Base-by-base conservation (phyloP, 2,888 invertebrate species). In the Eurois occulta region DNA sequence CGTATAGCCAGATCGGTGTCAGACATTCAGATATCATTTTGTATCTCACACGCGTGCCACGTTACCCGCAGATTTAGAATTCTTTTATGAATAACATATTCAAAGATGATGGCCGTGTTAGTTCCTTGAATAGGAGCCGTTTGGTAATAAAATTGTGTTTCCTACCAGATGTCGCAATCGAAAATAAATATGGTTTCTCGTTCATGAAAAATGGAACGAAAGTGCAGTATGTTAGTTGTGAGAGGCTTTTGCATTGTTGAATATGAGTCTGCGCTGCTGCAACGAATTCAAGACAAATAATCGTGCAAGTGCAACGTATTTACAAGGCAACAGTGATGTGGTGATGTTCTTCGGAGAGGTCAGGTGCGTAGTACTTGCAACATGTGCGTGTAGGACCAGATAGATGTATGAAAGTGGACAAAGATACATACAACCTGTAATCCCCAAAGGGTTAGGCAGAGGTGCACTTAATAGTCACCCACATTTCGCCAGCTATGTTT, bases 21-120 rank as follows among this genome's bases (percentile, higher is more conserved):
- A 89, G 82, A 66, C 85, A 69, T 79, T 87, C 41, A 74, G 84
- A 86, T 88, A 89, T 81, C 80, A 87, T 78, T 88, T 77, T 85
- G 87, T 88, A 88, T 81, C 87, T 81, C 78, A 58, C 75, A 72
- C 73, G 77, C 80, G 83, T 77, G 66, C 55, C 43, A 35, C 86
- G 78, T 84, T 77, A 71, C 78, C 67, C 70, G 35, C 72, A 84
- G 77, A 85, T 80, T 83, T 76, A 67, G 77, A 77, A 85, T 81
- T 78, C 67, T 81, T 87, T 85, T 87, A 83, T 81, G 80, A 88
- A 84, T 87, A 81, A 84, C 77, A 75, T 86, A 81, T 81, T 81
- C 75, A 81, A 79, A 77, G 66, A 74, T 77, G 76, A 83, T 84
- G 35, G 28, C 65, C 70, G 48, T 78, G 76, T 71, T 81, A 81